Conservation (phyloP, 2,888 invertebrate species). For the Protodeltote pygarga region DNA sequence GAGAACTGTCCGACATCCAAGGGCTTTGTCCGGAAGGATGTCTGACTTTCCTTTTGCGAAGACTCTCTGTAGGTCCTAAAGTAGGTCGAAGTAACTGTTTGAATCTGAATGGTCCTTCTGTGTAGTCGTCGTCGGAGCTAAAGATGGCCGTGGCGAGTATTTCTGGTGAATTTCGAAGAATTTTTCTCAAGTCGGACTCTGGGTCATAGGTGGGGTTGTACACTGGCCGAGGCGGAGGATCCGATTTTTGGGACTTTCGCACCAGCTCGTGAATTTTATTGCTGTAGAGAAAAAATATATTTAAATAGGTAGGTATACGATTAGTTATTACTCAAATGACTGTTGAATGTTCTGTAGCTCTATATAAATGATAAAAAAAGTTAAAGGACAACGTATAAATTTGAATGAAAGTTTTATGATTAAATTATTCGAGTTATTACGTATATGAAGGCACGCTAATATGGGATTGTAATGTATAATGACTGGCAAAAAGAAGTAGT, state of each 20-base stretch:
- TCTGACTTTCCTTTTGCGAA: constrained; percentile 88
- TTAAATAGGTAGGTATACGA: no score
- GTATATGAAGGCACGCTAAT: no score
- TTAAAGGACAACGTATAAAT: no score
- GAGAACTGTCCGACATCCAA: constrained; percentile 83
- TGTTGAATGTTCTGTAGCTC: no score
- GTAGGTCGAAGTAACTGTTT: constrained; percentile 89
- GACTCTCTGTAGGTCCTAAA: constrained; percentile 89
- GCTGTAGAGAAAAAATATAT: constrained; percentile 54
- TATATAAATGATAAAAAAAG: no score
- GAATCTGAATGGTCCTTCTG: constrained; percentile 90
- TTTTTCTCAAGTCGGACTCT: constrained; percentile 79
- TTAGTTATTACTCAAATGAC: constrained; percentile 3
- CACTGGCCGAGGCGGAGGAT: constrained; percentile 65
- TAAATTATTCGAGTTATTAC: no score
- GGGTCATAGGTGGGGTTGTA: constrained; percentile 76
- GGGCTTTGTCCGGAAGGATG: constrained; percentile 78
- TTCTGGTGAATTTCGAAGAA: constrained; percentile 81
- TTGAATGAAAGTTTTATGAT: no score
- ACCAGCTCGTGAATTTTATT: constrained; percentile 84
- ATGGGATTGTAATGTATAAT: no score
- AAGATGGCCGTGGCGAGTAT: constrained; percentile 80
- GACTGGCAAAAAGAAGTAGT: no score
- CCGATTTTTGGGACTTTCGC: constrained; percentile 74
- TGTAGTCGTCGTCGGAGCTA: constrained; percentile 85